Evolutionary conservation across 2,113 vertebrate genomes (phyloP).

Genomic region (Oncorhynchus mykiss): DNA sequence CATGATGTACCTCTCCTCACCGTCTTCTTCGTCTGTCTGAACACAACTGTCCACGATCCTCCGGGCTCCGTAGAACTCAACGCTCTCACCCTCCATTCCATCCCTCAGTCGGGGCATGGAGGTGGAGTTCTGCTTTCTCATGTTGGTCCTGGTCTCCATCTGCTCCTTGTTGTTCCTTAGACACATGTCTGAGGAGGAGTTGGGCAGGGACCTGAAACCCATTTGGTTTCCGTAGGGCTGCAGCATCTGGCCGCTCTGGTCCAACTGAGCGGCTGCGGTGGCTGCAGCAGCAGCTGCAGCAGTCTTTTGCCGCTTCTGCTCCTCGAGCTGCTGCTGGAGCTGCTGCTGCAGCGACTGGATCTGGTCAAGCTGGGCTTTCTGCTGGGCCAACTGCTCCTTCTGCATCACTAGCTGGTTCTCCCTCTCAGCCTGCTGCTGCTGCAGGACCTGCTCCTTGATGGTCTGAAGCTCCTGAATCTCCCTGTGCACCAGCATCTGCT

Average conservation of each 20-base stretch:
- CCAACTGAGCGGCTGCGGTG: conserved; percentile 66
- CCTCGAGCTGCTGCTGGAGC: conserved; percentile 93
- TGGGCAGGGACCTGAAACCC: conserved; percentile 81
- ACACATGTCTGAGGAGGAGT: conserved; percentile 90
- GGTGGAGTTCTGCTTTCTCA: conserved; percentile 94
- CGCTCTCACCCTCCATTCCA: conserved; percentile 74
- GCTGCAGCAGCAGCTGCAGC: conserved; percentile 44
- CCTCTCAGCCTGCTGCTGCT: conserved; percentile 94
- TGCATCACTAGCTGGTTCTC: conserved; percentile 92
- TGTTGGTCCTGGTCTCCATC: conserved; percentile 77
- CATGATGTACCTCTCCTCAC: conserved; percentile 87
- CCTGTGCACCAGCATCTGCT: conserved; percentile 92
- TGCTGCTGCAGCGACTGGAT: conserved; percentile 97
- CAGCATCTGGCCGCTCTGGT: conserved; percentile 68
- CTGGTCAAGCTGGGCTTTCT: conserved; percentile 94
- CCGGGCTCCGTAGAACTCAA: conserved; percentile 75
- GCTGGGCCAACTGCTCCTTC: conserved; percentile 94
- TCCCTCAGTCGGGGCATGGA: conserved; percentile 93
- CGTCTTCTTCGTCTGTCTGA: conserved; percentile 95
- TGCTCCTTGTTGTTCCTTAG: conserved; percentile 82
- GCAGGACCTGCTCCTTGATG: conserved; percentile 96
- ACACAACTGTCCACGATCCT: conserved; percentile 90
- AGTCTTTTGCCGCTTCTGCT: conserved; percentile 91
- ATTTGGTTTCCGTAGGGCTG: conserved; percentile 76
- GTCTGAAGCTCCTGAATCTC: conserved; percentile 95